Base-by-base conservation (phyloP, 2,888 invertebrate genomes). In the Enoplolaimus lenunculus region DNA sequence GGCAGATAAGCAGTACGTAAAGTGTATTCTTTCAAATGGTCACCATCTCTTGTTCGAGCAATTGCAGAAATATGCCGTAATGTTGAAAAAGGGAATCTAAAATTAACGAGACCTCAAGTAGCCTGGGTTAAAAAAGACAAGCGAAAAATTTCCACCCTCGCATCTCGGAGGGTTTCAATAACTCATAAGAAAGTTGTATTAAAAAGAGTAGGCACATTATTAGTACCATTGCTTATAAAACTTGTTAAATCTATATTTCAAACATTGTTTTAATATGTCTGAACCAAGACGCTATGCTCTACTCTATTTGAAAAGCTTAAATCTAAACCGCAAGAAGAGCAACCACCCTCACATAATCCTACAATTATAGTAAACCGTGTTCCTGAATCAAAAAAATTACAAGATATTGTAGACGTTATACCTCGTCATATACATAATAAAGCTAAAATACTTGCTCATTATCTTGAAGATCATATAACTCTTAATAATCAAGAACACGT, bases 361-460 rank as follows among this genome's bases (percentile, higher is more conserved):
- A n/a, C n/a, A n/a, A n/a, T n/a, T 45, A 7, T 13, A 45, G 45
- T 45, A 7, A 45, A 13, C 21, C 7, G 21, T 45, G 21, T 21
- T 13, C 45, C 45, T 13, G 7, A 7, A 21, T 21, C 7, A 45
- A 45, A 7, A 13, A 45, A 7, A 21, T 45, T 45, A 45, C 45
- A 45, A 45, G 7, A 7, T 28, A 62, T 62, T 30, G 64, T 31
- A n/a, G 64, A 62, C 64, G 30, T 62, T 30, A 7, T 62, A 13
- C 64, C 64, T 13, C 29, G 7, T 16, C 7, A n/a, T 13, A 16
- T 30, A 28, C 64, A 28, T 7, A 62, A 62, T 28, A 62, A 62
- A 62, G 64, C 64, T 7, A 62, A 62, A 62, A 31, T 62, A 7
- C 64, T 62, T 30, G 30, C 33, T 31, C 64, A 62, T 31, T 62